These are phyloP conservation scores for Drosophila sulfurigaster DNA, from an alignment of 1,140 invertebrate genomes.

Conservation along the genomic window DNA sequence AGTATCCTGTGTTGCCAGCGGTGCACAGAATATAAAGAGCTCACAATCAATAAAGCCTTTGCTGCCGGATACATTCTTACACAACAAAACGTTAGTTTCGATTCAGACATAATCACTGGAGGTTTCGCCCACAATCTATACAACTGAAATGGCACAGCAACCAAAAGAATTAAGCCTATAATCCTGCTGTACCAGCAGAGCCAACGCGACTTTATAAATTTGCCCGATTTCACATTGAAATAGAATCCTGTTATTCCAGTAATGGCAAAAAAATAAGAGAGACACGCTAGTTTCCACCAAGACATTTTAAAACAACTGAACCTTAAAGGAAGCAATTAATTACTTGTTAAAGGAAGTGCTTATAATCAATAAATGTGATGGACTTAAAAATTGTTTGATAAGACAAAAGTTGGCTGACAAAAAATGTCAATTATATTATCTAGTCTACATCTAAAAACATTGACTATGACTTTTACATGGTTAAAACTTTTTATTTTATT, in stretches of 20 bases:
- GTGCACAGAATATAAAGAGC: conserved; percentile 12
- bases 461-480: neutral
- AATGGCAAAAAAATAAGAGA: neutral
- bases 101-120: neutral
- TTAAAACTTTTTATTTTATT: neutral
- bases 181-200: conserved; percentile 1
- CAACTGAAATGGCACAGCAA: neutral
- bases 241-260: conserved; percentile 13
- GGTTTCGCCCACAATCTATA: neutral
- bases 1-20: conserved; percentile 33
- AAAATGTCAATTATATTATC: neutral
- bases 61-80: neutral
- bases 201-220: conserved; percentile 7
- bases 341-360: neutral
- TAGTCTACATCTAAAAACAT: neutral
- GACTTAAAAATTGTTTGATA: neutral
- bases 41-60: neutral
- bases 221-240: neutral
- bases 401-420: neutral
- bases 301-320: conserved; percentile 20
- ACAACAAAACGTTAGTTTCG: neutral
- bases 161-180: neutral
- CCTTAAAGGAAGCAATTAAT: neutral
- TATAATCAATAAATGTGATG: conserved; percentile 7
- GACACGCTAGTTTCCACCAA: neutral